phyloP scores from a whole-genome alignment of 53 echinoderm and acorn worm species.

The Henricia sp. region DNA sequence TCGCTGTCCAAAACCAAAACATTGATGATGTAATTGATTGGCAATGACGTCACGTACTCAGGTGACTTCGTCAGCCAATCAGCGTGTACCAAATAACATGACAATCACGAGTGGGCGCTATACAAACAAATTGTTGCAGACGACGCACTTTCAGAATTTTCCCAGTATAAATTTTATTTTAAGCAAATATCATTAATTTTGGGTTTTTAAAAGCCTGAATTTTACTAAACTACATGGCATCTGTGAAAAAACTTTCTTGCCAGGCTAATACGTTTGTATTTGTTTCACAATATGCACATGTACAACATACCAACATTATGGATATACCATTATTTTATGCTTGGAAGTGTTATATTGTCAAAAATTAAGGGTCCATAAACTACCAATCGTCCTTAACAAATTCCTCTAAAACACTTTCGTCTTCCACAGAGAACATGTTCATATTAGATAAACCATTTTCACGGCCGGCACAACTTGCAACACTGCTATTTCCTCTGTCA shows the following conservation, averaged over 20 bases:
- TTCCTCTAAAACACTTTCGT: conserved; percentile 12
- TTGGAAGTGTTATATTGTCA: too few relatives aligned
- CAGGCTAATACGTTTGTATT: too few relatives aligned
- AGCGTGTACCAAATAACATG: neutral
- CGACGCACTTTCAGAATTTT: neutral
- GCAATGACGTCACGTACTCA: neutral
- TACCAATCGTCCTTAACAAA: conserved; percentile 19
- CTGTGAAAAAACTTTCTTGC: too few relatives aligned
- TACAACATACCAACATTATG: too few relatives aligned
- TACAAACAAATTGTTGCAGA: neutral
- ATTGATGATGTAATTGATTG: conserved; percentile 9
- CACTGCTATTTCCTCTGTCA: neutral
- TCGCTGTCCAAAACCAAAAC: conserved; percentile 16
- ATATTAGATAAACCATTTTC: neutral
- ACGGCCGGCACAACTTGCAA: neutral
- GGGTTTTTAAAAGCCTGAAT: too few relatives aligned
- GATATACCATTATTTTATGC: too few relatives aligned
- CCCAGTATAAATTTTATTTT: neutral
- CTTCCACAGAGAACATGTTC: conserved; percentile 4
- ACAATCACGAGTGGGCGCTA: conserved; percentile 18
- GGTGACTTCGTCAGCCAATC: neutral
- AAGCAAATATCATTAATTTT: too few relatives aligned
- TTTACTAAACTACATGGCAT: too few relatives aligned
- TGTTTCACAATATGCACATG: too few relatives aligned
- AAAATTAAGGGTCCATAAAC: too few relatives aligned